Evolutionary conservation across 2,888 invertebrate genomes (phyloP).

Genomic region (Synergus japonicus): DNA sequence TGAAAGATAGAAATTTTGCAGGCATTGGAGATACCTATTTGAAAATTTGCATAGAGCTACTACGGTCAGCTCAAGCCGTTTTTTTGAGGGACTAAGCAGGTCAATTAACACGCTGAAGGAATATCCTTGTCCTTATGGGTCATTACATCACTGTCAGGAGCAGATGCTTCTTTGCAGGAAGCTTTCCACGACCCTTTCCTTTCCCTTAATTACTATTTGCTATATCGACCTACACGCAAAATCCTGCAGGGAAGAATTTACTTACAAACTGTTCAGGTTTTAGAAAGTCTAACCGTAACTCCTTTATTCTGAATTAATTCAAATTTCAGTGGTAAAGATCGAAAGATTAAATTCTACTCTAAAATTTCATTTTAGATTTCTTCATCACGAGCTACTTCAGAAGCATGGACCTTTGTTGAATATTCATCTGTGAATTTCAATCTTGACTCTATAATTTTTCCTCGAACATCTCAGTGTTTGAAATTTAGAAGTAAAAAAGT

Average conservation of each 20-base stretch:
- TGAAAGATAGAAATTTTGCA: slow-evolving; percentile 63
- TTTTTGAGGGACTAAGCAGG: slow-evolving; percentile 49
- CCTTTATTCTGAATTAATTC: not conserved
- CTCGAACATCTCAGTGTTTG: not conserved
- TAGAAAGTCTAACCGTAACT: not conserved
- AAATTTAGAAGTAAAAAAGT: not conserved
- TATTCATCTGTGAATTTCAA: not conserved
- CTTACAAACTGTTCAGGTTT: not conserved
- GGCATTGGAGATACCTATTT: slow-evolving; percentile 37
- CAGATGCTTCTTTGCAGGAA: slow-evolving; percentile 41
- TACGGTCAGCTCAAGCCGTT: slow-evolving; percentile 37
- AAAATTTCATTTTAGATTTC: not conserved
- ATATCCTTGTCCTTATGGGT: slow-evolving; percentile 34
- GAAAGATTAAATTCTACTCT: not conserved
- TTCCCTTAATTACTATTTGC: slow-evolving; percentile 14
- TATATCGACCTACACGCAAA: not conserved
- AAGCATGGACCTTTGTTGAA: not conserved
- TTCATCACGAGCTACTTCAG: not conserved
- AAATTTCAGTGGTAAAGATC: not conserved
- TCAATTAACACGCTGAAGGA: slow-evolving; percentile 50
- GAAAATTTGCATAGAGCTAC: slow-evolving; percentile 65
- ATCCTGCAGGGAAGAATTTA: not conserved
- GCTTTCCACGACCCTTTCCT: not conserved
- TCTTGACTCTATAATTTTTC: not conserved
- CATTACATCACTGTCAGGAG: slow-evolving; percentile 32